These are phyloP conservation scores for Micrastur ruficollis DNA, from an alignment of 2,797 vertebrate genomes.

Conservation along the genomic window DNA sequence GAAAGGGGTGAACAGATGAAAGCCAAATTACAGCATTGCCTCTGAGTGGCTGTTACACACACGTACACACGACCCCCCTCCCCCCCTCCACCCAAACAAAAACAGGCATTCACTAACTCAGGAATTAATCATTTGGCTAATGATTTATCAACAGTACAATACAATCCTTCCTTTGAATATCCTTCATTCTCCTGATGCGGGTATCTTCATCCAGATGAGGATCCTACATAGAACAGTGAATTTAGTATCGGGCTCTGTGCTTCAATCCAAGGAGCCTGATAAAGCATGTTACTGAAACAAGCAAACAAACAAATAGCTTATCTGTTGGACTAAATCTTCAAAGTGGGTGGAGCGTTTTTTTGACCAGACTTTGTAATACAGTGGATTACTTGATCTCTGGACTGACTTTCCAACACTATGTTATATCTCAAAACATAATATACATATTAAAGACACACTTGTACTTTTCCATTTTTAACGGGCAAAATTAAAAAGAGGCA, in stretches of 20 bases:
- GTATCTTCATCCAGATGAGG: slow-evolving; percentile 23
- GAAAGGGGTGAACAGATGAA: slow-evolving; percentile 30
- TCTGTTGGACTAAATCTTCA: slow-evolving; percentile 25
- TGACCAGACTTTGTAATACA: slow-evolving; percentile 44
- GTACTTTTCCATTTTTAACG: slow-evolving; percentile 39
- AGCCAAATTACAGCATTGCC: slow-evolving; percentile 35
- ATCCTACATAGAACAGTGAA: neutral
- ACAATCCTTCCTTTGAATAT: slow-evolving; percentile 36
- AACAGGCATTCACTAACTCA: neutral
- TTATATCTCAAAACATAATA: slow-evolving; percentile 63
- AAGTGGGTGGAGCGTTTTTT: slow-evolving; percentile 53
- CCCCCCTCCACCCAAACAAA: neutral
- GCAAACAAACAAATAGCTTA: neutral
- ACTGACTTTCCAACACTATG: slow-evolving; percentile 67
- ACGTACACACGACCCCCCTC: neutral
- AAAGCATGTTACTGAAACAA: neutral
- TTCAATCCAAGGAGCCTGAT: slow-evolving; percentile 25
- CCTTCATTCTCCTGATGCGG: slow-evolving; percentile 26
- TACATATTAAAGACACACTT: slow-evolving; percentile 64
- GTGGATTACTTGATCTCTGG: slow-evolving; percentile 35
- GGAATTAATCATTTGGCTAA: slow-evolving; percentile 1
- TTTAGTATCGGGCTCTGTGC: slow-evolving; percentile 11
- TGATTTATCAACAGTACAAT: slow-evolving; percentile 8
- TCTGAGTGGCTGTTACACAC: slow-evolving; percentile 15
- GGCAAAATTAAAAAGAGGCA: slow-evolving; percentile 60